Conservation (phyloP, 2,888 invertebrate species). For the Sarcophaga variegata region DNA sequence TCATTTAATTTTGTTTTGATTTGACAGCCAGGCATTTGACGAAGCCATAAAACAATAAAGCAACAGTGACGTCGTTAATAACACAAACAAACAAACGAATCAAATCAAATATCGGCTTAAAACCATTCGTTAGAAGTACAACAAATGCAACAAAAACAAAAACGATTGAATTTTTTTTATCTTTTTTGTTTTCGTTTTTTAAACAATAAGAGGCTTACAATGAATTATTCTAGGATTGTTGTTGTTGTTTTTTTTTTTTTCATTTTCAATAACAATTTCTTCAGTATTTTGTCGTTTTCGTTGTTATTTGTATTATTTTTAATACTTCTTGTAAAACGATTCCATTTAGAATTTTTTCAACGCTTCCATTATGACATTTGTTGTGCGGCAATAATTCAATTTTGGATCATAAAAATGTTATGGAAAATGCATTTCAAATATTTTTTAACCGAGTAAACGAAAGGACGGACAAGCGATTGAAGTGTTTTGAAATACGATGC, state of each 20-base stretch:
- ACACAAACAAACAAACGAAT: constrained; percentile 13
- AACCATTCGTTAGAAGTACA: constrained; percentile 28
- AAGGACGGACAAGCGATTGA: neutral
- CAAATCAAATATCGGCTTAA: constrained; percentile 21
- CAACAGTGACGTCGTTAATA: neutral
- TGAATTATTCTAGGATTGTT: constrained; percentile 29
- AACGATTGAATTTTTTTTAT: neutral
- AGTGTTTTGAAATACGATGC: too few species aligned
- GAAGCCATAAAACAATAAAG: constrained; percentile 27
- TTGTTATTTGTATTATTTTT: neutral
- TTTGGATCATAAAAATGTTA: constrained; percentile 64
- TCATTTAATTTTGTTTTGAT: constrained; percentile 24
- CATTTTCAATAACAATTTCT: constrained; percentile 37
- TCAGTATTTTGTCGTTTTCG: neutral
- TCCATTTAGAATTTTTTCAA: constrained; percentile 22
- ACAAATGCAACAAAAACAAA: constrained; percentile 10
- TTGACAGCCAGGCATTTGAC: constrained; percentile 36
- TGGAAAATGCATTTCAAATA: constrained; percentile 59
- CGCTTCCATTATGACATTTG: neutral
- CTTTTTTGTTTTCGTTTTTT: neutral
- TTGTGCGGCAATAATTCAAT: constrained; percentile 10
- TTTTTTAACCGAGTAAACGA: neutral
- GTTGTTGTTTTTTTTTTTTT: constrained; percentile 5
- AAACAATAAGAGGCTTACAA: constrained; percentile 58
- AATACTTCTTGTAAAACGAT: constrained; percentile 3